Evolutionary conservation across 2,888 invertebrate species (phyloP).

Genomic region (Morpho achilles): DNA sequence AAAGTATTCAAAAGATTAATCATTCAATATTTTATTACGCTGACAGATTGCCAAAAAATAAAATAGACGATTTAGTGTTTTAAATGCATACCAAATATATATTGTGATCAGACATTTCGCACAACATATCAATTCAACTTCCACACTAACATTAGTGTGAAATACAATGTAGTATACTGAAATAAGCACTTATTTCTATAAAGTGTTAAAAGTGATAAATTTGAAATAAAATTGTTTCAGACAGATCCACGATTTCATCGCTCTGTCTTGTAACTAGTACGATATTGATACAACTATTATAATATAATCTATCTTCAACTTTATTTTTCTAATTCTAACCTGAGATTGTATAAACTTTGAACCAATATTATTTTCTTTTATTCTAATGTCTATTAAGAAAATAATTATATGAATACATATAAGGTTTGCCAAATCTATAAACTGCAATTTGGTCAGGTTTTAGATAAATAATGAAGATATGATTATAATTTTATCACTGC

Average conservation of each 20-base stretch:
- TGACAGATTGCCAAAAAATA: slow-evolving; percentile 22
- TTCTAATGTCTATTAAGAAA: too few relatives aligned
- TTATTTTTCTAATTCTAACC: slow-evolving; percentile 1
- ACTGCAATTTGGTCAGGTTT: too few relatives aligned
- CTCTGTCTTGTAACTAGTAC: slow-evolving; percentile 18
- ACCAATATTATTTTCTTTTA: too few relatives aligned
- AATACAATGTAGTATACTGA: slow-evolving; percentile 40
- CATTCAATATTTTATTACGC: slow-evolving; percentile 13
- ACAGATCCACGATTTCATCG: slow-evolving; percentile 14
- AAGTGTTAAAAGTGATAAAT: slow-evolving; percentile 54
- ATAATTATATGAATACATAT: too few relatives aligned
- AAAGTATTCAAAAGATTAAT: not conserved
- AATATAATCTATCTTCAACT: not conserved
- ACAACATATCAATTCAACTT: slow-evolving; percentile 49
- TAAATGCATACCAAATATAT: slow-evolving; percentile 12
- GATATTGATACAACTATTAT: not conserved
- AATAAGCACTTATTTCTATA: slow-evolving; percentile 50
- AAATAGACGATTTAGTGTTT: slow-evolving; percentile 14
- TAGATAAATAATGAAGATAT: too few relatives aligned
- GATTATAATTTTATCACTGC: too few relatives aligned
- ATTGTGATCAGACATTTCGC: slow-evolving; percentile 27
- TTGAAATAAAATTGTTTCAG: slow-evolving; percentile 32
- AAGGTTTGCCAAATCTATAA: too few relatives aligned
- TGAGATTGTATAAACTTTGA: too few relatives aligned
- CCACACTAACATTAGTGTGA: slow-evolving; percentile 41